Conservation (phyloP, 2,113 vertebrate genomes). For the Telmatochromis sp. region DNA sequence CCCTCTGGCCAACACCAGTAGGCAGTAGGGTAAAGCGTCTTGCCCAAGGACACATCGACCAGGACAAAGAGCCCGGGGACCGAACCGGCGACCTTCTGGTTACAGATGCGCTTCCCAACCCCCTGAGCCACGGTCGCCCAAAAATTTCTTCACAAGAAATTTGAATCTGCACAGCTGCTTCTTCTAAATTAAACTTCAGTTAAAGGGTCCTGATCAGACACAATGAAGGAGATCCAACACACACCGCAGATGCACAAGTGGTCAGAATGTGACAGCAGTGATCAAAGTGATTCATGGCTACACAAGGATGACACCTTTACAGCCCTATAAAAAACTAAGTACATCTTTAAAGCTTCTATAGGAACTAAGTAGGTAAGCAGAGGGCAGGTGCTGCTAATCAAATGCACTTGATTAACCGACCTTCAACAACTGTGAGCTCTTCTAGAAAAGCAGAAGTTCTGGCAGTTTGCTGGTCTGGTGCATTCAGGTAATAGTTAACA, state of each 20-base stretch:
- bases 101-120: background rate
- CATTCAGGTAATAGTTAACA: background rate
- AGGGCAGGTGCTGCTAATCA: background rate
- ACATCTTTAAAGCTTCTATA: background rate
- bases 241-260: background rate
- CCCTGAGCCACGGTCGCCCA: background rate
- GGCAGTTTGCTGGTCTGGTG: background rate
- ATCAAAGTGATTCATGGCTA: background rate
- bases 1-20: background rate
- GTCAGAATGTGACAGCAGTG: background rate
- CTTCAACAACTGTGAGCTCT: background rate
- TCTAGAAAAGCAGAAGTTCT: background rate
- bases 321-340: background rate
- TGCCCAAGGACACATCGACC: background rate
- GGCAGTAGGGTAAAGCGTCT: background rate
- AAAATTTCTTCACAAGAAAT: background rate
- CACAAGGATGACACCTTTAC: background rate
- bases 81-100: background rate
- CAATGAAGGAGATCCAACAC: background rate
- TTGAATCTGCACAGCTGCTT: background rate
- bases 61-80: background rate
- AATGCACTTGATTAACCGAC: background rate
- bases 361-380: background rate
- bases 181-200: background rate
- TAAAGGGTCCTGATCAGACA: background rate